phyloP scores from a whole-genome alignment of 2,797 vertebrate species.

The Liparis tanakae region DNA sequence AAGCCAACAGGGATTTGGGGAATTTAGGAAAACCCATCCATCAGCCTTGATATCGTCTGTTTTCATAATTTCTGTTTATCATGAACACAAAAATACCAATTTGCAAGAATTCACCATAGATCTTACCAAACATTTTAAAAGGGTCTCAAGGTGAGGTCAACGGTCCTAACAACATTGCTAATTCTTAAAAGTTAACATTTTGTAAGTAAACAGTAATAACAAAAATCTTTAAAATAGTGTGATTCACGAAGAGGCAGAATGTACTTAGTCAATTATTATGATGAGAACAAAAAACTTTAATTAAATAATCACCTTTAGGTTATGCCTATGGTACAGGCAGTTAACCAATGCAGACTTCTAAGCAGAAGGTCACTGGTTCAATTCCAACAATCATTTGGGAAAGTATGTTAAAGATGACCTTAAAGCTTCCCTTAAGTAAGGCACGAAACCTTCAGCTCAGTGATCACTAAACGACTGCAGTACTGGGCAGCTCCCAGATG shows the following conservation, averaged over 20 bases:
- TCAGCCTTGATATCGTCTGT: too few species aligned
- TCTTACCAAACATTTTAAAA: constrained; percentile 12
- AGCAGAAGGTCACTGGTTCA: constrained; percentile 50
- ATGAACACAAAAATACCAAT: constrained; percentile 3
- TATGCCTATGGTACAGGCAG: constrained; percentile 1
- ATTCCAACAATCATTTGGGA: constrained; percentile 41
- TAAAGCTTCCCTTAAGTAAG: constrained; percentile 62
- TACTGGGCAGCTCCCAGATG: constrained; percentile 32
- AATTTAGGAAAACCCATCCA: not conserved
- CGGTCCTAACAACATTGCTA: not conserved
- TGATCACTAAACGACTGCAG: constrained; percentile 42
- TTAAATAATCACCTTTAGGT: constrained; percentile 16
- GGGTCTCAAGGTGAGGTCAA: not conserved
- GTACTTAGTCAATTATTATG: not conserved
- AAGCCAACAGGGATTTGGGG: too few species aligned
- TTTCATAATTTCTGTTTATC: not conserved
- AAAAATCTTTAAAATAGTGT: constrained; percentile 1
- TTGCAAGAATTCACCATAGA: not conserved
- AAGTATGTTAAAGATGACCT: constrained; percentile 56
- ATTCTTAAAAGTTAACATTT: not conserved
- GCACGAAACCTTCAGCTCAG: constrained; percentile 39
- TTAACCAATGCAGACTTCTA: constrained; percentile 19
- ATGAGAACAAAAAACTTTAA: not conserved
- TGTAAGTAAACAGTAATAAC: too few species aligned
- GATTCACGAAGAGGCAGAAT: not conserved